Percentiles rank a stretch among this genome's conserved stretches.
Evolutionary conservation across 1,140 invertebrate genomes (phyloP).

Genomic region (Pseudomyrmex gracilis): DNA sequence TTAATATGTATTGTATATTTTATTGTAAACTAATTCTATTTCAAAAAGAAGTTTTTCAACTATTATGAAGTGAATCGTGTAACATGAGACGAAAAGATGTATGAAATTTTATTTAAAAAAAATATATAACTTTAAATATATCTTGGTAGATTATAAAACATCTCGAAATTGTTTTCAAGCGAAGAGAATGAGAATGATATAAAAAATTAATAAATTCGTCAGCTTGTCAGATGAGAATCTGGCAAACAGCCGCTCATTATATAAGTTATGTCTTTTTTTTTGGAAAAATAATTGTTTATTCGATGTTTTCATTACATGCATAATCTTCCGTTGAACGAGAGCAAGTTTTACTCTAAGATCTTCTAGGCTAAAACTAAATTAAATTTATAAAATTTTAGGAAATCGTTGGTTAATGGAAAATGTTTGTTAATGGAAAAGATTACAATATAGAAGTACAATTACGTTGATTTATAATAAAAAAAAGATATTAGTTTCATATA

Average conservation of each 20-base stretch:
- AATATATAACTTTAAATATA: neutral
- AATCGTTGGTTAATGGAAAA: neutral
- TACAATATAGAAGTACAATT: neutral
- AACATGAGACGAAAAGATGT: neutral
- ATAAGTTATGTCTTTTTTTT: neutral
- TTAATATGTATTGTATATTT: too few species aligned
- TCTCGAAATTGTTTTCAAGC: constrained; percentile 3
- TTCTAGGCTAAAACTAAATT: neutral
- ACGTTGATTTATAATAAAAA: too few species aligned
- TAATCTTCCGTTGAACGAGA: constrained; percentile 5
- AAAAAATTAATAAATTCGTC: constrained; percentile 42
- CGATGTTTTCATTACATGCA: neutral
- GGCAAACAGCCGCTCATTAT: neutral
- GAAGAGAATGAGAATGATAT: neutral
- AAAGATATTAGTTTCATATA: neutral
- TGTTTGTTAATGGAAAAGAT: neutral
- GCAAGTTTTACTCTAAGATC: neutral
- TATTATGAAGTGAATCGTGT: neutral
- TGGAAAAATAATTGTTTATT: constrained; percentile 25
- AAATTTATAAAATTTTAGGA: neutral
- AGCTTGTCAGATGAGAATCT: neutral
- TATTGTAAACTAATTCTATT: neutral
- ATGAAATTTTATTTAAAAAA: constrained; percentile 6
- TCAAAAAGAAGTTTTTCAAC: neutral
- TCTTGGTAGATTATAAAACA: neutral